Conservation (phyloP, 2,888 invertebrate genomes). For the Limnephilus rhombicus region DNA sequence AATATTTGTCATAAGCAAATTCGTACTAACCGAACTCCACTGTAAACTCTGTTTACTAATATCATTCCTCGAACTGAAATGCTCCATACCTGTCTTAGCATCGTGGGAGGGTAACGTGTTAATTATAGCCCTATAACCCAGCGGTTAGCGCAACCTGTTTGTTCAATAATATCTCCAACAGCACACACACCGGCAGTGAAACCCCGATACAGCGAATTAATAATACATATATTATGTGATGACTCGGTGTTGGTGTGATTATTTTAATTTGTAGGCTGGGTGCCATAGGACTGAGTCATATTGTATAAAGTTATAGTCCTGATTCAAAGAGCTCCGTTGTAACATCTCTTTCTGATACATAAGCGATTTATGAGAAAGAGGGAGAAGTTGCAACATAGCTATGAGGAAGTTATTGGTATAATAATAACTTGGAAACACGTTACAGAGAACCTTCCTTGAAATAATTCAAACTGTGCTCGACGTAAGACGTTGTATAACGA, state of each 20-base stretch:
- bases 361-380: not conserved
- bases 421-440: not conserved
- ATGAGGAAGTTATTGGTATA: not conserved
- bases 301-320: not conserved
- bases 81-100: conserved; percentile 5
- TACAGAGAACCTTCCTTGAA: not conserved
- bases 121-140: conserved; percentile 52
- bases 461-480: not conserved
- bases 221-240: not conserved
- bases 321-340: not conserved
- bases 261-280: conserved; percentile 1
- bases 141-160: conserved; percentile 31
- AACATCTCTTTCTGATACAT: not conserved
- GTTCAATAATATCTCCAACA: conserved; percentile 1
- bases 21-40: not conserved
- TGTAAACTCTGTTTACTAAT: not conserved
- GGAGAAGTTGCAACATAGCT: not conserved
- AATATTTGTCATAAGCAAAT: not conserved
- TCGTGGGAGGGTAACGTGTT: conserved; percentile 62
- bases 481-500: not conserved
- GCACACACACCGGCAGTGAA: not conserved
- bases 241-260: not conserved
- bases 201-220: not conserved
- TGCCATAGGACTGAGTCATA: not conserved
- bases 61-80: not conserved